phyloP scores from a whole-genome alignment of 2,113 vertebrate species.

The Tachysurus fulvidraco region DNA sequence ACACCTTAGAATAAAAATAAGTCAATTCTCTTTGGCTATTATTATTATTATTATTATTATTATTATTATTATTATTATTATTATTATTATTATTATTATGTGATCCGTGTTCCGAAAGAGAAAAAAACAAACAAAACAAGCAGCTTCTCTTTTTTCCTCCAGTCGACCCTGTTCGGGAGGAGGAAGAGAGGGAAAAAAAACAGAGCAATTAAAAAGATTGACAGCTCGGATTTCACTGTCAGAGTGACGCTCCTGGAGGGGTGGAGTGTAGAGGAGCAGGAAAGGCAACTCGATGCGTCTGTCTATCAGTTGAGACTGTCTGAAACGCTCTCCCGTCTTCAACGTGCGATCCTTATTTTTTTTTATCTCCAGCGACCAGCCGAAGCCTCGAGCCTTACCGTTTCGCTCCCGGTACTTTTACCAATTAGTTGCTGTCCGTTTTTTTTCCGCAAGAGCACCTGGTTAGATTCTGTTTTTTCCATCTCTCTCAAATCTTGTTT shows the following conservation, averaged over 20 bases:
- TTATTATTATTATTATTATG: slow-evolving; percentile 26
- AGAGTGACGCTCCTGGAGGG: slow-evolving; percentile 97
- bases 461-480: slow-evolving; percentile 62
- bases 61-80: slow-evolving; percentile 19
- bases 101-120: slow-evolving; percentile 21
- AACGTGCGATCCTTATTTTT: slow-evolving; percentile 79
- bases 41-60: neutral
- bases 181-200: slow-evolving; percentile 62
- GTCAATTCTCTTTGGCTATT: neutral
- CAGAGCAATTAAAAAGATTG: slow-evolving; percentile 96
- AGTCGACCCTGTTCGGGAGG: slow-evolving; percentile 43
- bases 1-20: neutral
- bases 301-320: slow-evolving; percentile 99
- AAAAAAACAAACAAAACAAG: neutral
- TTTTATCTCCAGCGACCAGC: slow-evolving; percentile 75
- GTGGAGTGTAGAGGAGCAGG: slow-evolving; percentile 93
- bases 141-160: slow-evolving; percentile 29
- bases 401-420: slow-evolving; percentile 82
- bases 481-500: slow-evolving; percentile 60
- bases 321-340: slow-evolving; percentile 91
- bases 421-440: slow-evolving; percentile 78
- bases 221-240: slow-evolving; percentile 99
- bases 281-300: slow-evolving; percentile 99
- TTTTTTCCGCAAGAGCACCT: slow-evolving; percentile 78
- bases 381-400: slow-evolving; percentile 72